Conservation (phyloP, 2,797 vertebrate genomes). For the Enteromius radiatus region DNA sequence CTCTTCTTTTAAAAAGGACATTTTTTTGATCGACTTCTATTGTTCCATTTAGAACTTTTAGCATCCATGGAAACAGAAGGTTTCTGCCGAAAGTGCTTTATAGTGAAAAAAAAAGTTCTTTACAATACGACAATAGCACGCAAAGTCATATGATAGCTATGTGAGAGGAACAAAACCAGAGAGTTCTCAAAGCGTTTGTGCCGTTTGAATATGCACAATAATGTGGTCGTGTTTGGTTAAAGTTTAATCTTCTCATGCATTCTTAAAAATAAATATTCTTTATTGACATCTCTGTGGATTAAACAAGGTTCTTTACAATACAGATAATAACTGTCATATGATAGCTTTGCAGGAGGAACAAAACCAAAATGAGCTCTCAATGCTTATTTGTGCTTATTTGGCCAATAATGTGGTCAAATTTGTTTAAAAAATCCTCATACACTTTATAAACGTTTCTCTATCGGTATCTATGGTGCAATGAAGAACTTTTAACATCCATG, state of each 20-base stretch:
- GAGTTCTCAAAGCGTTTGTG: neutral
- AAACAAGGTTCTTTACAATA: neutral
- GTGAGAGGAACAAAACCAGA: neutral
- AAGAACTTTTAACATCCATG: neutral
- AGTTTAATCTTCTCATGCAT: neutral
- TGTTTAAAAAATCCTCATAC: neutral
- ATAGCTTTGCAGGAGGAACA: neutral
- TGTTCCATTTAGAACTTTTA: neutral
- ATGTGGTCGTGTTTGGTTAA: neutral
- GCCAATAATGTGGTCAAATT: neutral
- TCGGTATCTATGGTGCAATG: neutral
- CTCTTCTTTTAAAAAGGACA: neutral
- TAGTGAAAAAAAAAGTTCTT: neutral
- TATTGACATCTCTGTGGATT: neutral
- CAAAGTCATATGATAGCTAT: neutral
- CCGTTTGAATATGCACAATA: neutral
- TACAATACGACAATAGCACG: neutral
- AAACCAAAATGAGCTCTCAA: neutral
- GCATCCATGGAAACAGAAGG: neutral
- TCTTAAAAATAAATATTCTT: neutral
- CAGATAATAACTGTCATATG: neutral
- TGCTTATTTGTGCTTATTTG: neutral
- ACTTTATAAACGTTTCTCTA: neutral
- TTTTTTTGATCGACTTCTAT: neutral
- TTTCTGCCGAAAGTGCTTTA: neutral